Evolutionary conservation across 2,888 invertebrate genomes (phyloP).

Genomic region (Parascotia fuliginaria): DNA sequence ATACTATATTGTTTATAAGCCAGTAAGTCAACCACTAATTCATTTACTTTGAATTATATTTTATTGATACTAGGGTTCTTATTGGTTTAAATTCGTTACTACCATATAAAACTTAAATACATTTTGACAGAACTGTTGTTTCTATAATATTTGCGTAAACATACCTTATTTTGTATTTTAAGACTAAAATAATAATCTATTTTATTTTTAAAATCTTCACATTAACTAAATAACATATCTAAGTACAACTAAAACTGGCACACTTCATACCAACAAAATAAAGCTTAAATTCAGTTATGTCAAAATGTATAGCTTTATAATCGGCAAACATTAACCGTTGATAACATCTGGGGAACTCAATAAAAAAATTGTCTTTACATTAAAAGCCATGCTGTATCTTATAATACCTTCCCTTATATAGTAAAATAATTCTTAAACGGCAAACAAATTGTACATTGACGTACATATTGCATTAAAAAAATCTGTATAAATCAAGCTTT

Average conservation of each 20-base stretch:
- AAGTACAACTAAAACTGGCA: too few species aligned
- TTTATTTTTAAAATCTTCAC: too few species aligned
- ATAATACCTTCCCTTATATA: conserved; percentile 7
- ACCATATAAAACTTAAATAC: conserved; percentile 7
- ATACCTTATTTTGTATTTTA: too few species aligned
- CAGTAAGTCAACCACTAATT: too few species aligned
- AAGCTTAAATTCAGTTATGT: not conserved
- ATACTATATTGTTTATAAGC: conserved; percentile 4
- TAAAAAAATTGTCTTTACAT: conserved; percentile 27
- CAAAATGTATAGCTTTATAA: conserved; percentile 27
- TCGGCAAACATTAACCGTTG: conserved; percentile 1
- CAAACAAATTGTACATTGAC: conserved; percentile 23
- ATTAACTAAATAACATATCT: too few species aligned
- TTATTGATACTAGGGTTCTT: too few species aligned
- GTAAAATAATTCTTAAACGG: conserved; percentile 18
- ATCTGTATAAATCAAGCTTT: too few species aligned
- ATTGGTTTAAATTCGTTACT: too few species aligned
- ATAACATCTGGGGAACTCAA: not conserved
- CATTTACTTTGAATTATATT: too few species aligned
- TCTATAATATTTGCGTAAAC: too few species aligned
- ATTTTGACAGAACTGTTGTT: conserved; percentile 15
- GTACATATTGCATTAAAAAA: conserved; percentile 7
- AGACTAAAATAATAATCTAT: too few species aligned
- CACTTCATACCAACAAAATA: too few species aligned
- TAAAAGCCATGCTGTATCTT: conserved; percentile 58